Conservation (phyloP, 2,888 invertebrate genomes). For the Agonum fuliginosum region DNA sequence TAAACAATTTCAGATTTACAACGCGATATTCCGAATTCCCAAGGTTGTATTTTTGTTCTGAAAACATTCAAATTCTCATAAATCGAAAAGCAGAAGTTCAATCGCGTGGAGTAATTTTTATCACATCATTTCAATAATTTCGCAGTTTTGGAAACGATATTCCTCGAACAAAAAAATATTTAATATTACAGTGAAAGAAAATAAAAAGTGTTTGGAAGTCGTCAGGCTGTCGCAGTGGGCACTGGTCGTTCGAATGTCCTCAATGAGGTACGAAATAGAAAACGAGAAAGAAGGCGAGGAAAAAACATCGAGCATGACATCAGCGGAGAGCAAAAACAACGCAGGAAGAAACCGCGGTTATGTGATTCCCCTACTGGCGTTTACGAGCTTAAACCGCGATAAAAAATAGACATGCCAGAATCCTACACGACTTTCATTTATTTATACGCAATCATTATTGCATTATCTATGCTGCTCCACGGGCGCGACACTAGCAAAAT, state of each 20-base stretch:
- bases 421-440: slow-evolving; percentile 59
- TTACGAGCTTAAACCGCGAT: slow-evolving; percentile 55
- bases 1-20: neutral
- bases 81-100: slow-evolving; percentile 5
- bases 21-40: neutral
- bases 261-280: slow-evolving; percentile 57
- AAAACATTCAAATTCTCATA: slow-evolving; percentile 25
- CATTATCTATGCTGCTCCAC: slow-evolving; percentile 55
- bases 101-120: slow-evolving; percentile 35
- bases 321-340: slow-evolving; percentile 44
- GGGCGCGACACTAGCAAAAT: slow-evolving; percentile 41
- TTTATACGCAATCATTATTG: slow-evolving; percentile 59
- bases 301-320: slow-evolving; percentile 43
- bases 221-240: slow-evolving; percentile 15
- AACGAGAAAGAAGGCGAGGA: slow-evolving; percentile 39
- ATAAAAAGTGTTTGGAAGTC: slow-evolving; percentile 23
- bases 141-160: slow-evolving; percentile 32
- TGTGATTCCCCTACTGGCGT: slow-evolving; percentile 32
- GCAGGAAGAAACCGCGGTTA: slow-evolving; percentile 37
- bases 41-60: neutral
- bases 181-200: slow-evolving; percentile 32
- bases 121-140: slow-evolving; percentile 40
- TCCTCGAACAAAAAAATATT: slow-evolving; percentile 35
- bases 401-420: slow-evolving; percentile 57
- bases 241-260: slow-evolving; percentile 45